Conservation (phyloP, 2,888 invertebrate genomes). For the Standfussiana lucernea region DNA sequence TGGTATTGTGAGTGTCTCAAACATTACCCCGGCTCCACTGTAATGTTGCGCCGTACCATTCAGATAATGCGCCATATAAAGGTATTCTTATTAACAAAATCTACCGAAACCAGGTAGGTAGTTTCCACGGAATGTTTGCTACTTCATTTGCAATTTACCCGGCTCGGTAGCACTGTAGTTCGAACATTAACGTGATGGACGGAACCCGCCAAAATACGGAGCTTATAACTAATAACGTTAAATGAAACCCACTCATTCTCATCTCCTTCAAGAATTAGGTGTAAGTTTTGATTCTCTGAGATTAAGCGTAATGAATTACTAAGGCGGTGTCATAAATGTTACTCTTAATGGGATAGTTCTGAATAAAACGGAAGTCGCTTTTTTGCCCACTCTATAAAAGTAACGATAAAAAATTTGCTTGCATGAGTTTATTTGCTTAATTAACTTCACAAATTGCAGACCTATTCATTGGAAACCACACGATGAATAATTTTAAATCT, state of each 20-base stretch:
- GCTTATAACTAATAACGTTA: constrained; percentile 74
- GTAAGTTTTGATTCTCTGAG: constrained; percentile 44
- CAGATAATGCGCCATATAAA: constrained; percentile 58
- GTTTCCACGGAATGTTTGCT: constrained; percentile 66
- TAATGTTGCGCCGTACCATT: constrained; percentile 59
- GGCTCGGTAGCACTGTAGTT: constrained; percentile 65
- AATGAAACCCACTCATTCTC: constrained; percentile 77
- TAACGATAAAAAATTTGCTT: constrained; percentile 47
- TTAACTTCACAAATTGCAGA: constrained; percentile 64
- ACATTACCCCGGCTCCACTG: constrained; percentile 46
- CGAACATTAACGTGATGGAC: constrained; percentile 71
- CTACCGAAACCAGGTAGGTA: constrained; percentile 59
- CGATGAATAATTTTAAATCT: constrained; percentile 44
- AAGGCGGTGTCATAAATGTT: constrained; percentile 13
- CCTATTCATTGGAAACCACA: constrained; percentile 49
- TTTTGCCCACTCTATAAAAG: constrained; percentile 17
- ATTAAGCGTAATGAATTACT: constrained; percentile 46
- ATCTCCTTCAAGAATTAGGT: constrained; percentile 49
- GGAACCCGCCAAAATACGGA: constrained; percentile 63
- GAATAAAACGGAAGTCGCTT: constrained; percentile 16
- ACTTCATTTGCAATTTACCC: constrained; percentile 75
- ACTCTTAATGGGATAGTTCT: constrained; percentile 11
- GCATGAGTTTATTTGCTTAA: constrained; percentile 58
- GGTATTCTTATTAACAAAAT: constrained; percentile 67
- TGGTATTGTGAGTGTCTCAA: constrained; percentile 40